A percentile compares a stretch with the other conserved stretches of the same genome.
Evolutionary conservation across 2,797 vertebrate genomes (phyloP).

Genomic region (Atherinosoma microstoma): DNA sequence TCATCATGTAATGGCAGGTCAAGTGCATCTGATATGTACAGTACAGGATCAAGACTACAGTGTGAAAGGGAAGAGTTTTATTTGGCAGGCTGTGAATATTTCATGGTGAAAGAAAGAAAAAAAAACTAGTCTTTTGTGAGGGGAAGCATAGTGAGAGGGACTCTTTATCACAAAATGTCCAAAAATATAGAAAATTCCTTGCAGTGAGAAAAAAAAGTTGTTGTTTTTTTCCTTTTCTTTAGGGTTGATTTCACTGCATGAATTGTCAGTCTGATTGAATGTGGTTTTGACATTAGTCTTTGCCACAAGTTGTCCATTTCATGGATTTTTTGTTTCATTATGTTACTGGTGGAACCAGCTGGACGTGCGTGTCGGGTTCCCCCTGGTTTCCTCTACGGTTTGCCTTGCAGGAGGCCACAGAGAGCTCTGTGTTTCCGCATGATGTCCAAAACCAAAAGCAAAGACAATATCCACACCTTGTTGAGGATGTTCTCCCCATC

Average conservation of each 20-base stretch:
- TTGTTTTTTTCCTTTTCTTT: slow-evolving; percentile 49
- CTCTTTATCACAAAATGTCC: slow-evolving; percentile 82
- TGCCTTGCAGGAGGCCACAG: slow-evolving; percentile 50
- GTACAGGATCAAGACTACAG: slow-evolving; percentile 79
- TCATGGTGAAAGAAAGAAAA: slow-evolving; percentile 56
- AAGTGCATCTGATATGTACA: slow-evolving; percentile 84
- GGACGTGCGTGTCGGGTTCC: slow-evolving; percentile 50
- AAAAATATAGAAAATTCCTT: slow-evolving; percentile 79
- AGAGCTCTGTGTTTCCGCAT: slow-evolving; percentile 54
- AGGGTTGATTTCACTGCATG: slow-evolving; percentile 55
- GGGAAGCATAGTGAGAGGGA: slow-evolving; percentile 76
- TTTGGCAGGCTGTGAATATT: slow-evolving; percentile 81
- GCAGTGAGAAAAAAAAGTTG: slow-evolving; percentile 53
- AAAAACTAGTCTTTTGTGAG: slow-evolving; percentile 59
- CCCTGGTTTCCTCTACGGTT: slow-evolving; percentile 46
- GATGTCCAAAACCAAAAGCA: slow-evolving; percentile 65
- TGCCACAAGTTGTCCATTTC: slow-evolving; percentile 74
- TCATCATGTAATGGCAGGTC: slow-evolving; percentile 74
- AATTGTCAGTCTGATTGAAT: slow-evolving; percentile 57
- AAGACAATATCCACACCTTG: slow-evolving; percentile 56
- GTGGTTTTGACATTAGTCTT: slow-evolving; percentile 64
- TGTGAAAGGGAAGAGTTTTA: slow-evolving; percentile 73
- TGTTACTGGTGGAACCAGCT: slow-evolving; percentile 58
- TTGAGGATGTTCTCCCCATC: slow-evolving; percentile 42
- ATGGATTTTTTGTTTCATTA: slow-evolving; percentile 57